Evolutionary conservation across 2,797 vertebrate species (phyloP).

Genomic region (Paguma larvata): DNA sequence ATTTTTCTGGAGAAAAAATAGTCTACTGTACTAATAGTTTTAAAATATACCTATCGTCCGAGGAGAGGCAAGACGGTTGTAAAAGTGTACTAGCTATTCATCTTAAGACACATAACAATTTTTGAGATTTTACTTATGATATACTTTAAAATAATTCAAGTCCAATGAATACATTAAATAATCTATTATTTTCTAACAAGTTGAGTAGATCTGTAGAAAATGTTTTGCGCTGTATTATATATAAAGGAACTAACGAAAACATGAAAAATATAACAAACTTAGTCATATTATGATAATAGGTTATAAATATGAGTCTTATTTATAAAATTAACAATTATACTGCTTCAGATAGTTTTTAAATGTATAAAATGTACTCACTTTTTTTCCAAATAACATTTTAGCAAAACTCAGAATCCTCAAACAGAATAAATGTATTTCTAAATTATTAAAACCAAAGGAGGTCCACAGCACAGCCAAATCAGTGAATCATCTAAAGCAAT

Average conservation of each 20-base stretch:
- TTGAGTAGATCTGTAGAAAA: neutral
- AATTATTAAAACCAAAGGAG: neutral
- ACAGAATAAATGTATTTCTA: slow-evolving; percentile 28
- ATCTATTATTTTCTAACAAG: slow-evolving; percentile 52
- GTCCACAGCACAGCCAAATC: neutral
- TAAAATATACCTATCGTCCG: neutral
- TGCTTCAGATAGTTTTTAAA: slow-evolving; percentile 49
- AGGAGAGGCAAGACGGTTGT: neutral
- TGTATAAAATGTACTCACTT: neutral
- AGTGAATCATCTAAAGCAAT: neutral
- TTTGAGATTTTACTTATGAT: neutral
- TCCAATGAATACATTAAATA: neutral
- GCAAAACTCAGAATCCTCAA: slow-evolving; percentile 37
- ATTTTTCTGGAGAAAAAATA: neutral
- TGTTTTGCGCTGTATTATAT: slow-evolving; percentile 1
- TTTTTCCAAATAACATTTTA: slow-evolving; percentile 51
- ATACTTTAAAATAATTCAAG: slow-evolving; percentile 32
- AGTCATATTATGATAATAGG: neutral
- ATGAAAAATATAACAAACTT: slow-evolving; percentile 44
- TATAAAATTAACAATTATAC: slow-evolving; percentile 41
- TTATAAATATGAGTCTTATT: neutral
- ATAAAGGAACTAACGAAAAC: slow-evolving; percentile 42
- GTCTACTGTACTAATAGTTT: neutral
- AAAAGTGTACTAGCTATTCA: neutral
- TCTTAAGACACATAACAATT: neutral